Conservation (phyloP, 2,797 vertebrate genomes). For the Gadopsis bispinosus region DNA sequence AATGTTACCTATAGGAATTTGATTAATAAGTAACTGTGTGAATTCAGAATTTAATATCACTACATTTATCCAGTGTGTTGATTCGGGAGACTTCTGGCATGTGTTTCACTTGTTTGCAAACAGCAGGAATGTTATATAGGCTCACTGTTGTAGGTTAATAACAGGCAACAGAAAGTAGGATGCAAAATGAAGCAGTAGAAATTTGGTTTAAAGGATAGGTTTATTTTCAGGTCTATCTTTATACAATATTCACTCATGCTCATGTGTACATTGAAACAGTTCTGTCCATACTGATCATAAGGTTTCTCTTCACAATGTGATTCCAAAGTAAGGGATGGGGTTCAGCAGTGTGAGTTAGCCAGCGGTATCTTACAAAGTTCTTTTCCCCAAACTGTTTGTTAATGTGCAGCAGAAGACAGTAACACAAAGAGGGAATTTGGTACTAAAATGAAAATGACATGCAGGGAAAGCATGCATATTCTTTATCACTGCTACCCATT, state of each 20-base stretch:
- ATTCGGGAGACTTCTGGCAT: neutral
- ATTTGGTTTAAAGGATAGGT: neutral
- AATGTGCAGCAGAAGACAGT: no score
- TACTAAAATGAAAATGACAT: no score
- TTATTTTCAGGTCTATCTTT: neutral
- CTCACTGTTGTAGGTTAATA: neutral
- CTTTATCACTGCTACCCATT: no score
- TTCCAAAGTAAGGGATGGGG: neutral
- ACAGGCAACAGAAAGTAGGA: neutral
- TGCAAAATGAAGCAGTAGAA: neutral
- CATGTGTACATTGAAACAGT: neutral
- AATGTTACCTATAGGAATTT: no score
- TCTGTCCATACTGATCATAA: neutral
- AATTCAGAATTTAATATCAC: no score
- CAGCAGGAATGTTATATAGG: neutral
- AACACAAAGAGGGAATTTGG: no score
- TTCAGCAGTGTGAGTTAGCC: neutral
- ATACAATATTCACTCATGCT: no score
- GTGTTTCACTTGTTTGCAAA: neutral
- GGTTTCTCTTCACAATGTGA: neutral
- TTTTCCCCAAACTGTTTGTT: no score
- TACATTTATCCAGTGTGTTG: neutral
- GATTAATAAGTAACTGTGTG: no score
- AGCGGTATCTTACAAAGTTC: no score
- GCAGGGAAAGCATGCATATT: no score